Conservation (phyloP, 2,113 vertebrate species). For the Xenopus borealis region DNA sequence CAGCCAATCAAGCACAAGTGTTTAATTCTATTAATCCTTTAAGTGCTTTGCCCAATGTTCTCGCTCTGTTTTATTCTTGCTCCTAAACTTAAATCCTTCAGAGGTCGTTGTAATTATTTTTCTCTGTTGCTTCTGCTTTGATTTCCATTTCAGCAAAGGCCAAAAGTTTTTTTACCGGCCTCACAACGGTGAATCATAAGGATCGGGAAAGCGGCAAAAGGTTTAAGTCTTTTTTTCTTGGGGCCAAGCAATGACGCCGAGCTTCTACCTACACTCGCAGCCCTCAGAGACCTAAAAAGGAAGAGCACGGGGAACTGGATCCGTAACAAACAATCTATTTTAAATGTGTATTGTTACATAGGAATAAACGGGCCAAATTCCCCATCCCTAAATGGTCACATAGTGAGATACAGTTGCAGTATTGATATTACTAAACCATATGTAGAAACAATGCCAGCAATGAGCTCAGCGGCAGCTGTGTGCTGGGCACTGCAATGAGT, state of each 20-base stretch:
- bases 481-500: not conserved
- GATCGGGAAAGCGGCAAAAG: too few species aligned
- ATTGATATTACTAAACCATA: slow-evolving; percentile 4
- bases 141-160: too few species aligned
- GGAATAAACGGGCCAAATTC: not conserved
- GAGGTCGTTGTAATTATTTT: too few species aligned
- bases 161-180: too few species aligned
- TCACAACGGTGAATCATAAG: too few species aligned
- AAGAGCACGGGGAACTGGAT: not conserved
- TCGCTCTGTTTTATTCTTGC: too few species aligned
- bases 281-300: not conserved
- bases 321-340: not conserved
- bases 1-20: too few species aligned
- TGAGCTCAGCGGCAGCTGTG: slow-evolving; percentile 5
- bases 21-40: too few species aligned
- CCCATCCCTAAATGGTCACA: not conserved
- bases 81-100: too few species aligned
- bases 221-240: not conserved
- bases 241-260: not conserved
- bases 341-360: slow-evolving; percentile 5
- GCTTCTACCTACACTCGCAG: not conserved
- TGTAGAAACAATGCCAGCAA: not conserved
- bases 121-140: too few species aligned
- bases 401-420: too few species aligned
- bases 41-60: too few species aligned